Evolutionary conservation across 2,888 invertebrate species (phyloP).

Genomic region (Syritta pipiens): DNA sequence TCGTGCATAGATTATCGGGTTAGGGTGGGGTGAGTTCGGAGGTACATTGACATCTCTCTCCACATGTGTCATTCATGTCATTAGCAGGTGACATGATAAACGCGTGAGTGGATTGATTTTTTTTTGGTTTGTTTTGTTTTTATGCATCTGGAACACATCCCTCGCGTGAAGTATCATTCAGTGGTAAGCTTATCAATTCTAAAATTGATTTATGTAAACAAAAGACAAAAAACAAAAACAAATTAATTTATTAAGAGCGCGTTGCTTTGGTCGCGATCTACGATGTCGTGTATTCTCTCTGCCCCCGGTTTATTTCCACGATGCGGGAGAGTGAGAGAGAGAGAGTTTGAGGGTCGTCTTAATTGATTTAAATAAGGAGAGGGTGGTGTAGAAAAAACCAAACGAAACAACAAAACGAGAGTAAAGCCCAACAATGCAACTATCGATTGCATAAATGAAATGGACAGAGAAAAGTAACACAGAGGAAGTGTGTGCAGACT

Average conservation of each 20-base stretch:
- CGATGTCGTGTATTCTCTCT: no score
- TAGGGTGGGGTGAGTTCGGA: background rate
- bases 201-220: slow-evolving; percentile 25
- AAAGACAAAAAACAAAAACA: slow-evolving; percentile 19
- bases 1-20: slow-evolving; percentile 3
- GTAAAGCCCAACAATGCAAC: slow-evolving; percentile 7
- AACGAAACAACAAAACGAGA: background rate
- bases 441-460: slow-evolving; percentile 33
- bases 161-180: background rate
- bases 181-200: slow-evolving; percentile 15
- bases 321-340: no score
- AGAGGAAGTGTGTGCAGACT: slow-evolving; percentile 7
- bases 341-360: background rate
- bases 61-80: slow-evolving; percentile 30
- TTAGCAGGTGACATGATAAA: slow-evolving; percentile 16
- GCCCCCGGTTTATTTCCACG: background rate
- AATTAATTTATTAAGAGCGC: background rate
- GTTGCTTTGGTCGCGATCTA: background rate
- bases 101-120: background rate
- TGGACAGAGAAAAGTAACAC: background rate
- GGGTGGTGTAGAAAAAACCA: background rate
- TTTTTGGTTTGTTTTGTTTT: background rate
- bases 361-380: slow-evolving; percentile 9
- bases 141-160: background rate
- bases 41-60: slow-evolving; percentile 34